Evolutionary conservation across 2,113 vertebrate species (phyloP).

Genomic region (Periophthalmus modestus): DNA sequence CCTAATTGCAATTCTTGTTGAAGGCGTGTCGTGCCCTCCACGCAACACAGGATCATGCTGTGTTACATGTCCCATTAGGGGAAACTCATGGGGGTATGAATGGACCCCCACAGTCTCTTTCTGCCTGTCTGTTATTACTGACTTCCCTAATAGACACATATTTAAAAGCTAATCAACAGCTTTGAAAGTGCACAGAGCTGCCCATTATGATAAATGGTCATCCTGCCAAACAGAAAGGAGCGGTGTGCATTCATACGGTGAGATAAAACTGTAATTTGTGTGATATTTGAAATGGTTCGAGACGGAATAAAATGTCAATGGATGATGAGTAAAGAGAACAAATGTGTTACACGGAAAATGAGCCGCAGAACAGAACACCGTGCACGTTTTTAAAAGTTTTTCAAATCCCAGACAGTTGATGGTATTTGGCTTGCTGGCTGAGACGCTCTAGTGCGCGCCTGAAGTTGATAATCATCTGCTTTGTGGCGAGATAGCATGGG

Average conservation of each 20-base stretch:
- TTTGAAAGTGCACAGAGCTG: conserved; percentile 25
- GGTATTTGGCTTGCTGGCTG: conserved; percentile 58
- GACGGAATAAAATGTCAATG: conserved; percentile 39
- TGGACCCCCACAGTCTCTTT: conserved; percentile 41
- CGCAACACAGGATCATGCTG: conserved; percentile 43
- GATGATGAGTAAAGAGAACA: conserved; percentile 38
- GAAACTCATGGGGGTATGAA: conserved; percentile 31
- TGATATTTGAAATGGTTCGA: conserved; percentile 38
- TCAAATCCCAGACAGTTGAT: conserved; percentile 51
- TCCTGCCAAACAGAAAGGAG: conserved; percentile 24
- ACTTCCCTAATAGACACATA: conserved; percentile 11
- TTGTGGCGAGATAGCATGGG: conserved; percentile 59
- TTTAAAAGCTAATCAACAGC: conserved; percentile 17
- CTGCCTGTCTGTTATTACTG: conserved; percentile 21
- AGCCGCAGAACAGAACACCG: conserved; percentile 40
- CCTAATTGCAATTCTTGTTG: background rate
- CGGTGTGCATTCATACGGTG: conserved; percentile 28
- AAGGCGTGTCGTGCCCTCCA: conserved; percentile 18
- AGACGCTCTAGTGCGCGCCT: conserved; percentile 48
- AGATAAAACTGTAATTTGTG: conserved; percentile 36
- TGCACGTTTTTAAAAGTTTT: conserved; percentile 56
- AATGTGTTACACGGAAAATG: conserved; percentile 27
- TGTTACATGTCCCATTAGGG: conserved; percentile 48
- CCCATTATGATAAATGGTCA: conserved; percentile 17
- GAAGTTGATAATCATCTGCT: conserved; percentile 75